Evolutionary conservation across 2,113 vertebrate genomes (phyloP).

Genomic region (Zosterops lateralis): DNA sequence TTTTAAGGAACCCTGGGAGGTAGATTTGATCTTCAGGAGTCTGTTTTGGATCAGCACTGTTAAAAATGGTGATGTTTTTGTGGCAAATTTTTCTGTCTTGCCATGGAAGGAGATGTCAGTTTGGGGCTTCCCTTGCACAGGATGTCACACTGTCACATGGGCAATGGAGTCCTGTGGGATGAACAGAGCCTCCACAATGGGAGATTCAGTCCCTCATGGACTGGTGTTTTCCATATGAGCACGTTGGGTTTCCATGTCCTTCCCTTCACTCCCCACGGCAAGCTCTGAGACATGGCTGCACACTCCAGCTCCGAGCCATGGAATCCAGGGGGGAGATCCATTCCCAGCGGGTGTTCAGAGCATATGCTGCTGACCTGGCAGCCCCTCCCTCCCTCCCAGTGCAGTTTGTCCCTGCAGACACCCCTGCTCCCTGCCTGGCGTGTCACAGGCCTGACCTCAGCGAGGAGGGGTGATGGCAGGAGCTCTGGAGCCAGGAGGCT

Average conservation of each 20-base stretch:
- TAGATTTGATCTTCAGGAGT: not conserved
- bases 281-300: not conserved
- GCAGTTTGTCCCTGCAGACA: not conserved
- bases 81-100: not conserved
- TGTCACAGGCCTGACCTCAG: not conserved
- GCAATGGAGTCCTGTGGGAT: not conserved
- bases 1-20: constrained; percentile 4
- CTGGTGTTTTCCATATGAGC: not conserved
- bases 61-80: not conserved
- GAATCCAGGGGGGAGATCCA: not conserved
- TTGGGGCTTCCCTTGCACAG: not conserved
- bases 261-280: fast-evolving
- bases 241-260: not conserved
- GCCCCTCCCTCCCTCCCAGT: not conserved
- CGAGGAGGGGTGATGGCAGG: not conserved
- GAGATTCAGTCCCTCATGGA: not conserved
- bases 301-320: fast-evolving
- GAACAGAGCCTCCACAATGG: not conserved
- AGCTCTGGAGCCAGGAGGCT: not conserved
- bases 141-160: not conserved
- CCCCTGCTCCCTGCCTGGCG: not conserved
- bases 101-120: not conserved
- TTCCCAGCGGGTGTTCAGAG: constrained; percentile 18
- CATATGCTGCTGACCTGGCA: not conserved
- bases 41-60: not conserved